A percentile compares a stretch with the other conserved stretches of the same genome.
phyloP scores from a whole-genome alignment of 1,140 invertebrate genomes.

The Muscidifurax raptorellus region DNA sequence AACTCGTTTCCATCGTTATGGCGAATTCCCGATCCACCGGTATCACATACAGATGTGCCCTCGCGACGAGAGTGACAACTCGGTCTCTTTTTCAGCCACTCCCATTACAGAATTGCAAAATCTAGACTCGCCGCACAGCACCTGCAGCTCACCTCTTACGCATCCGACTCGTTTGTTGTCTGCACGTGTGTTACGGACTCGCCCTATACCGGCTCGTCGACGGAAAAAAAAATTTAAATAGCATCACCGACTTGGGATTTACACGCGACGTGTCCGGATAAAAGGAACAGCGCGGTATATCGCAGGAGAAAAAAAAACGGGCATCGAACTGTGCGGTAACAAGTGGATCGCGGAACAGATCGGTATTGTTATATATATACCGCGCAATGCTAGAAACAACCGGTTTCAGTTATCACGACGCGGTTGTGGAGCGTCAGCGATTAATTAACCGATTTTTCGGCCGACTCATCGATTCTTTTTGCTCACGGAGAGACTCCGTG shows the following conservation, averaged over 20 bases:
- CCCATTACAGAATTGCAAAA: slow-evolving; percentile 42
- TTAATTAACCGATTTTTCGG: slow-evolving; percentile 1
- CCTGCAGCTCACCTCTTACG: neutral
- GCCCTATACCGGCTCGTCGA: neutral
- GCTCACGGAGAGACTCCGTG: no score
- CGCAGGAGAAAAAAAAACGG: neutral
- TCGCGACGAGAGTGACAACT: neutral
- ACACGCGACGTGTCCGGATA: neutral
- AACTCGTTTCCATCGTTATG: slow-evolving; percentile 53
- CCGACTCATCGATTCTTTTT: neutral
- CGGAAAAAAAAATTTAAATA: neutral
- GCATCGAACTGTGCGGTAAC: slow-evolving; percentile 48
- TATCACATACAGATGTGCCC: neutral
- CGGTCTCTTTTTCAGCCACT: neutral
- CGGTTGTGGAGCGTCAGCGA: neutral
- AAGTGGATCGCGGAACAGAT: slow-evolving; percentile 42
- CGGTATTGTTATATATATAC: no score
- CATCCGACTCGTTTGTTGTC: slow-evolving; percentile 10
- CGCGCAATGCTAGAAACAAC: neutral
- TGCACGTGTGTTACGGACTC: neutral
- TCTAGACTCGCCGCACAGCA: neutral
- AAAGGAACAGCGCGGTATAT: neutral
- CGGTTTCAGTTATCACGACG: neutral
- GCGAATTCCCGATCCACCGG: neutral
- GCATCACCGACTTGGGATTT: neutral